These are phyloP conservation scores for Liparis tanakae DNA, from an alignment of 2,797 vertebrate genomes.

Conservation along the genomic window DNA sequence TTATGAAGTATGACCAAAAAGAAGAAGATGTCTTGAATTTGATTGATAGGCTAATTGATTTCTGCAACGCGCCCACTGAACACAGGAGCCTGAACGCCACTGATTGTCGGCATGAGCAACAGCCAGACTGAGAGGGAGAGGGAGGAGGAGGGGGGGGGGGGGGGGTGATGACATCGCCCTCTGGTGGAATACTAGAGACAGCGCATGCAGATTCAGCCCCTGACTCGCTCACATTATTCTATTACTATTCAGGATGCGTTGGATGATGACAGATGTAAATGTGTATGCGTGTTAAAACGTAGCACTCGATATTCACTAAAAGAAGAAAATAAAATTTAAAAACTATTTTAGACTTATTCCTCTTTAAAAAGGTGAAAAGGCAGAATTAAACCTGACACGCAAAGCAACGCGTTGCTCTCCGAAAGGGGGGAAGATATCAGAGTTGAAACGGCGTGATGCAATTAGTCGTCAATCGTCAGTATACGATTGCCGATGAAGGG, in stretches of 20 bases:
- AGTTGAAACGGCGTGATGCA: not conserved
- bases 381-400: conserved; percentile 10
- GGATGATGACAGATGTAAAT: not conserved
- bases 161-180: conserved; percentile 46
- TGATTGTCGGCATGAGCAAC: conserved; percentile 30
- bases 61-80: not conserved
- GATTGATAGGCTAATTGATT: not conserved
- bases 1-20: not conserved
- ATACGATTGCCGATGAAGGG: conserved; percentile 39
- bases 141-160: not conserved
- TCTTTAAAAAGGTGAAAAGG: not conserved
- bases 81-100: conserved; percentile 2
- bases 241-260: not conserved
- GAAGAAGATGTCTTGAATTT: not conserved
- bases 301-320: conserved; percentile 8
- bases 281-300: not conserved
- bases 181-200: conserved; percentile 53
- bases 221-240: conserved; percentile 30
- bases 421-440: not conserved
- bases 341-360: conserved; percentile 2
- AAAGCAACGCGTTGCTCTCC: not conserved
- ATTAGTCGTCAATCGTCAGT: conserved; percentile 38
- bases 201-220: conserved; percentile 7
- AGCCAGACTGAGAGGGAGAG: not conserved
- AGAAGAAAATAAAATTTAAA: not conserved